Conservation (phyloP, 2,888 invertebrate species). For the Drosophila phalerata region DNA sequence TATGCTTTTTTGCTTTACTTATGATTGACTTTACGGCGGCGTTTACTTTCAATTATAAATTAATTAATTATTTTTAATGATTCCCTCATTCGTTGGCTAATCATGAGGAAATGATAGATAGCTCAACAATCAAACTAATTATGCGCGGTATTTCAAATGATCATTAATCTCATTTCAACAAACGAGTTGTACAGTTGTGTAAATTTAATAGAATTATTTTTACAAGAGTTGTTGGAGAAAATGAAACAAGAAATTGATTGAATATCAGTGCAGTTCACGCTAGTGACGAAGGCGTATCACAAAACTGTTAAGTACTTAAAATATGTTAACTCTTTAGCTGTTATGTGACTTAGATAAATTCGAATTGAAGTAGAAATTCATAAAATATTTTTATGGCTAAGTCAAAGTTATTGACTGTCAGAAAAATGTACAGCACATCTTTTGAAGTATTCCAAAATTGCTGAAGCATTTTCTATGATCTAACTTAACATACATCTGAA, state of each 20-base stretch:
- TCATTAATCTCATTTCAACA: slow-evolving; percentile 57
- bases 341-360: background rate
- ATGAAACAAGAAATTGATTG: background rate
- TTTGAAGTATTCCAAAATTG: too few relatives aligned
- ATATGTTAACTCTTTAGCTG: background rate
- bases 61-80: slow-evolving; percentile 74
- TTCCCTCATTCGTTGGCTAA: slow-evolving; percentile 45
- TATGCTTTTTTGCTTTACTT: slow-evolving; percentile 39
- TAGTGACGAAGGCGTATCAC: too few relatives aligned
- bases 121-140: slow-evolving; percentile 69
- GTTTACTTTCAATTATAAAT: slow-evolving; percentile 66
- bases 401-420: too few relatives aligned
- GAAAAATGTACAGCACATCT: too few relatives aligned
- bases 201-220: slow-evolving; percentile 56
- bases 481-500: too few relatives aligned
- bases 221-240: slow-evolving; percentile 25
- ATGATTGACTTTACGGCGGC: slow-evolving; percentile 52
- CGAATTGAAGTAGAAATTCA: too few relatives aligned
- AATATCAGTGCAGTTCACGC: too few relatives aligned
- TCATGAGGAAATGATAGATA: slow-evolving; percentile 74
- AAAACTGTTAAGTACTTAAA: too few relatives aligned
- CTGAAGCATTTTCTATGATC: too few relatives aligned
- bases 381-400: too few relatives aligned
- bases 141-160: slow-evolving; percentile 34
- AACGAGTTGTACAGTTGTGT: slow-evolving; percentile 55